Percentiles rank a stretch among this genome's conserved stretches.
phyloP scores from a whole-genome alignment of 2,113 vertebrate species.

The Chunga burmeisteri region DNA sequence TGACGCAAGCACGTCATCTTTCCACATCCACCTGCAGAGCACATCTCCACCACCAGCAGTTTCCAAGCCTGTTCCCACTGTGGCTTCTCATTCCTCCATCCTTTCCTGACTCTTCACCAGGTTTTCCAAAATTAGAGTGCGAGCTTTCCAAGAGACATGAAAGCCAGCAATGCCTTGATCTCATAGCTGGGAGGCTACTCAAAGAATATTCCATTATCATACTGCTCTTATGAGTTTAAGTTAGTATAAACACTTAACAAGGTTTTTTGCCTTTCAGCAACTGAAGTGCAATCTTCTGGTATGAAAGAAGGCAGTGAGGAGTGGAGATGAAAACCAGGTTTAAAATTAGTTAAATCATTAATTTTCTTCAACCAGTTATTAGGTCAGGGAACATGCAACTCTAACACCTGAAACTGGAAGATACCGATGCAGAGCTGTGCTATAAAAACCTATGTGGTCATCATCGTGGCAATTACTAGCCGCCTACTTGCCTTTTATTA shows the following conservation, averaged over 20 bases:
- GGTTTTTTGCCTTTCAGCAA: slow-evolving; percentile 12
- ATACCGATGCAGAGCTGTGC: background rate
- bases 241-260: background rate
- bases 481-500: background rate
- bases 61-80: background rate
- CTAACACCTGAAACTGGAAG: background rate
- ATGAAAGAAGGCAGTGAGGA: background rate
- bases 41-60: background rate
- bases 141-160: background rate
- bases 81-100: background rate
- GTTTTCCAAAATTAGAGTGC: background rate
- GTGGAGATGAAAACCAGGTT: background rate
- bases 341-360: background rate
- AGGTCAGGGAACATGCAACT: background rate
- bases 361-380: background rate
- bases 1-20: background rate
- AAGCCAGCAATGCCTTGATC: background rate
- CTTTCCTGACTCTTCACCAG: background rate
- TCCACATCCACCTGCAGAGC: background rate
- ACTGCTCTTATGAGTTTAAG: background rate
- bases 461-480: background rate
- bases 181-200: background rate
- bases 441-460: background rate
- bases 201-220: background rate
- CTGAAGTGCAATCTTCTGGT: background rate